phyloP scores from a whole-genome alignment of 53 echinoderm and acorn worm genomes.

The Astropecten irregularis region DNA sequence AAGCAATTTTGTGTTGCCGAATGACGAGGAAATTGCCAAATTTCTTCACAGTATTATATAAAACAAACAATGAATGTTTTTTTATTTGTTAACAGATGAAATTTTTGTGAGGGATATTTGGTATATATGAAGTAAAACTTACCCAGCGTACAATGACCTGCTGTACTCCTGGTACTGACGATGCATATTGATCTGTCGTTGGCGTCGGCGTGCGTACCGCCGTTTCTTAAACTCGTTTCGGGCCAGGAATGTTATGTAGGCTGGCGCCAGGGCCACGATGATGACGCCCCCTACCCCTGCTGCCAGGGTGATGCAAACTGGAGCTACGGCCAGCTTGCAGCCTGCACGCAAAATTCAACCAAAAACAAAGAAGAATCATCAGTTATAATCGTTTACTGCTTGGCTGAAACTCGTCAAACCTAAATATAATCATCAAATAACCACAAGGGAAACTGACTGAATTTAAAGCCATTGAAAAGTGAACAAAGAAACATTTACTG shows the following conservation, averaged over 20 bases:
- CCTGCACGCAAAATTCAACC: conserved; percentile 23
- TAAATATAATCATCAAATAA: too few relatives aligned
- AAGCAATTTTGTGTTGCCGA: too few relatives aligned
- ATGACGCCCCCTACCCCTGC: conserved; percentile 53
- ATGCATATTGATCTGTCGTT: not conserved
- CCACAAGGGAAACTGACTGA: too few relatives aligned
- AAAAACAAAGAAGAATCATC: not conserved
- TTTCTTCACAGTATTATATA: too few relatives aligned
- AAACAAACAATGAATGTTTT: too few relatives aligned
- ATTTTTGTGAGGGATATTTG: too few relatives aligned
- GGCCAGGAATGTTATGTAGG: not conserved
- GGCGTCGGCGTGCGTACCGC: not conserved
- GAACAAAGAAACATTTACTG: too few relatives aligned
- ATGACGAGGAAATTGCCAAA: too few relatives aligned
- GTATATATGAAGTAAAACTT: not conserved
- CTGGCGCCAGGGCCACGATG: not conserved
- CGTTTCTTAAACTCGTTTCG: not conserved
- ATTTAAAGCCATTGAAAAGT: too few relatives aligned
- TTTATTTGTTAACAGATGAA: too few relatives aligned
- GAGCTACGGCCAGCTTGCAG: conserved; percentile 44
- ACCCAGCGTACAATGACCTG: not conserved
- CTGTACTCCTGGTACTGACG: not conserved
- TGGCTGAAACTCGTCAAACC: too few relatives aligned
- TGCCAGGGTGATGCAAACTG: conserved; percentile 34
- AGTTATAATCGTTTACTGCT: too few relatives aligned